These are phyloP conservation scores for Excalfactoria chinensis DNA, from an alignment of 2,113 vertebrate genomes.

Conservation along the genomic window DNA sequence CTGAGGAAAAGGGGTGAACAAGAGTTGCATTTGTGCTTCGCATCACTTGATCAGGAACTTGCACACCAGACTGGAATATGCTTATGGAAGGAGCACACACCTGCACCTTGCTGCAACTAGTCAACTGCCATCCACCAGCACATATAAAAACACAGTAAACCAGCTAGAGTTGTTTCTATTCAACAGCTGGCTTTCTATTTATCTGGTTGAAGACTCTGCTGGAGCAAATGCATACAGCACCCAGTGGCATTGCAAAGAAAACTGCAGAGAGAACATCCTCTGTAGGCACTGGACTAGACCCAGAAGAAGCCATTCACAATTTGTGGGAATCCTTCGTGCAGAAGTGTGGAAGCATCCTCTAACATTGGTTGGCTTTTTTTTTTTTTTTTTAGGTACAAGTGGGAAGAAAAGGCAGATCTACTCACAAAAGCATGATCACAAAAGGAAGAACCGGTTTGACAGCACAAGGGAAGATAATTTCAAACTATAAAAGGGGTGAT, in stretches of 20 bases:
- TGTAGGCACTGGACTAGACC: background rate
- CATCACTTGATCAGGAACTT: background rate
- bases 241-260: background rate
- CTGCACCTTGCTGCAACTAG: background rate
- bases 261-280: background rate
- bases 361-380: fast-evolving
- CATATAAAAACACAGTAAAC: background rate
- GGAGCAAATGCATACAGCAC: background rate
- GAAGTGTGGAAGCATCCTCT: background rate
- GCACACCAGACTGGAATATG: background rate
- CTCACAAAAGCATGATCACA: background rate
- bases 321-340: background rate
- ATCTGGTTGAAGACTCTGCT: background rate
- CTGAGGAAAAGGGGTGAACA: background rate
- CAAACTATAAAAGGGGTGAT: too few relatives aligned
- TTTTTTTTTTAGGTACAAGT: background rate
- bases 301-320: background rate
- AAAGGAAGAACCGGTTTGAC: background rate
- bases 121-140: background rate
- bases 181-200: background rate
- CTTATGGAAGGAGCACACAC: background rate
- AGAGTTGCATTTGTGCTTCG: background rate
- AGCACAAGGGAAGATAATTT: too few relatives aligned
- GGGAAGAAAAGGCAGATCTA: background rate
- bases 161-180: background rate